Conservation (phyloP, 2,888 invertebrate genomes). For the Drosophila meridionalis region DNA sequence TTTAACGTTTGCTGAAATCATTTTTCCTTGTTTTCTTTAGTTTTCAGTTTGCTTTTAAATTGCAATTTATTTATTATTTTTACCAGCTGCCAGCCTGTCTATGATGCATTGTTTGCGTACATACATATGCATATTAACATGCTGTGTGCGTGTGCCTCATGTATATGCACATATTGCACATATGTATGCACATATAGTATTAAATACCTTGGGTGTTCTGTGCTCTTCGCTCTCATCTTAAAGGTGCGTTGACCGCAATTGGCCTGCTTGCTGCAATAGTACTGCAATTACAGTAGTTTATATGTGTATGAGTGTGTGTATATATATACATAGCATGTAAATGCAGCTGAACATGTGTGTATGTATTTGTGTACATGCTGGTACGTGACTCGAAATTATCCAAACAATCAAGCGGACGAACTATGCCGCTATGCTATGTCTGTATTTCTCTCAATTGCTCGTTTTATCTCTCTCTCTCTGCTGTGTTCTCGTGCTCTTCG, state of each 20-base stretch:
- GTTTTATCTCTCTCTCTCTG: conserved; percentile 18
- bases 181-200: conserved; percentile 7
- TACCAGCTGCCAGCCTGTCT: conserved; percentile 34
- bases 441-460: not conserved
- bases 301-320: not conserved
- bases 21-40: conserved; percentile 29
- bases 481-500: conserved; percentile 17
- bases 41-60: conserved; percentile 46
- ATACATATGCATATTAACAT: not conserved
- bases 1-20: conserved; percentile 41
- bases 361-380: conserved; percentile 8
- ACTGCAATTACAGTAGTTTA: conserved; percentile 14
- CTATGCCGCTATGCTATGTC: conserved; percentile 12
- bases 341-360: not conserved
- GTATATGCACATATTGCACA: conserved; percentile 2
- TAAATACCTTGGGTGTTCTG: conserved; percentile 17
- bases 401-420: conserved; percentile 7
- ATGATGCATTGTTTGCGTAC: not conserved
- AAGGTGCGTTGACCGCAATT: conserved; percentile 58
- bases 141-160: not conserved
- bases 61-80: conserved; percentile 30
- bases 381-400: conserved; percentile 12
- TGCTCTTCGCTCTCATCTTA: conserved; percentile 30
- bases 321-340: not conserved
- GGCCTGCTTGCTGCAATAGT: conserved; percentile 31